A percentile compares a stretch with the other conserved stretches of the same genome.
Evolutionary conservation across 2,888 invertebrate genomes (phyloP).

Genomic region (Pollenia amentaria): DNA sequence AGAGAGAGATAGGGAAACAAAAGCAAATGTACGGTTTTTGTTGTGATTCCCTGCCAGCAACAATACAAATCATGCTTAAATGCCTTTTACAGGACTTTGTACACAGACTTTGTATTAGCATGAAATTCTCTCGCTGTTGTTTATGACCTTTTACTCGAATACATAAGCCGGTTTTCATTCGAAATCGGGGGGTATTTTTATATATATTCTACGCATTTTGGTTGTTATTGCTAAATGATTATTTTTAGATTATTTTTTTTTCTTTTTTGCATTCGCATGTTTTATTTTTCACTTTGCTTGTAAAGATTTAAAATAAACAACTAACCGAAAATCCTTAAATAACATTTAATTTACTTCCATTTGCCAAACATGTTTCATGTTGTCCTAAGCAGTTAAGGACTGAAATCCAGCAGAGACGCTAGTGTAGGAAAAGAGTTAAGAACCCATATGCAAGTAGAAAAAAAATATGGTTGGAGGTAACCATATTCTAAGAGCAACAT

Average conservation of each 20-base stretch:
- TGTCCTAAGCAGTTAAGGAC: too few species aligned
- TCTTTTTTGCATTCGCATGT: constrained; percentile 65
- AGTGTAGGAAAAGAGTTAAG: too few species aligned
- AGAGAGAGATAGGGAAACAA: background rate
- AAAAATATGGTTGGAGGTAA: too few species aligned
- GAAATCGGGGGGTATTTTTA: background rate
- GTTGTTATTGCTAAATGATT: background rate
- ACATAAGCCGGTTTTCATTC: background rate
- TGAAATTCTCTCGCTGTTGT: background rate
- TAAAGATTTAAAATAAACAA: background rate
- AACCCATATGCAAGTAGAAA: too few species aligned
- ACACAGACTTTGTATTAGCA: background rate
- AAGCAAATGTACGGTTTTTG: background rate
- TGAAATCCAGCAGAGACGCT: too few species aligned
- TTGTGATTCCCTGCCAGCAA: background rate
- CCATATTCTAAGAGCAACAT: too few species aligned
- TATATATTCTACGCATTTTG: background rate
- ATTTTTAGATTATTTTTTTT: constrained; percentile 75
- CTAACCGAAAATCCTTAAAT: constrained; percentile 36
- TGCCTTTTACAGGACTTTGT: background rate
- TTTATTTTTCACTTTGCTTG: constrained; percentile 60
- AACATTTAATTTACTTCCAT: constrained; percentile 1
- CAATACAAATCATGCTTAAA: background rate
- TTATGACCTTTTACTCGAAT: background rate
- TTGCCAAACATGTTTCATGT: background rate